Evolutionary conservation across 35 echinoderm and acorn worm species (phyloP), one percentile per base, ranked within the genome.

Genomic region (Lytechinus pictus): DNA sequence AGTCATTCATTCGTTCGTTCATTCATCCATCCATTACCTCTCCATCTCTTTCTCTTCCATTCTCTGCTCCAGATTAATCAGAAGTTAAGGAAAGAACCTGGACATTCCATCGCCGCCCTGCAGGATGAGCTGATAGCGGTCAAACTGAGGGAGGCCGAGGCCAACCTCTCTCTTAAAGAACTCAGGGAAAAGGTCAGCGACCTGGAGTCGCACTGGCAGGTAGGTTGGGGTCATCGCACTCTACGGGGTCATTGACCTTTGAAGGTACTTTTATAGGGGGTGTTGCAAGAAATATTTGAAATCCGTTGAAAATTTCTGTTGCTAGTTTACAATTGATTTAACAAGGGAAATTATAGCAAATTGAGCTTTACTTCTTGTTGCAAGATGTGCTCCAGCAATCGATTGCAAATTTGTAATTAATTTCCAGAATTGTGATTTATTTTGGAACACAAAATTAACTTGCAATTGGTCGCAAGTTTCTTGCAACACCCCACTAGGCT

Each of bases 91-190:
- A 96, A 97, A 8, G 97, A 98, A 27, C 98, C 96, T 10, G 96
- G 97, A 9, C 95, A 96, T 89, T 96, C 96, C 13, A 95, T 99
- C 9, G 97, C 94, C 11, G 54, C 95, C 8, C 66, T 99, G 54
- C 98, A 99, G 61, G 98, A 99, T 51, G 98, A 99, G 89, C 93
- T 99, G 86, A 99, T 99, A 10, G 98, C 98, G 6, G 98, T 99
- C 57, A 99, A 99, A 54, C 95, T 99, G 72, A 86, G 98, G 71
- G 98, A 99, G 89, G 98, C 98, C 4, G 98, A 99, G 89, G 98
- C 98, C 27, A 99, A 99, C 66, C 95, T 97, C 16, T 44, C 98
- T 19, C 95, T 99, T 4, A 99, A 98, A 66, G 98, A 99, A 79
- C 95, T 99, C 21, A 97, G 96, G 58, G 96, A 97, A 51, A 99